These are phyloP conservation scores for Conopomorpha cramerella DNA, from an alignment of 1,140 invertebrate species.

Conservation along the genomic window DNA sequence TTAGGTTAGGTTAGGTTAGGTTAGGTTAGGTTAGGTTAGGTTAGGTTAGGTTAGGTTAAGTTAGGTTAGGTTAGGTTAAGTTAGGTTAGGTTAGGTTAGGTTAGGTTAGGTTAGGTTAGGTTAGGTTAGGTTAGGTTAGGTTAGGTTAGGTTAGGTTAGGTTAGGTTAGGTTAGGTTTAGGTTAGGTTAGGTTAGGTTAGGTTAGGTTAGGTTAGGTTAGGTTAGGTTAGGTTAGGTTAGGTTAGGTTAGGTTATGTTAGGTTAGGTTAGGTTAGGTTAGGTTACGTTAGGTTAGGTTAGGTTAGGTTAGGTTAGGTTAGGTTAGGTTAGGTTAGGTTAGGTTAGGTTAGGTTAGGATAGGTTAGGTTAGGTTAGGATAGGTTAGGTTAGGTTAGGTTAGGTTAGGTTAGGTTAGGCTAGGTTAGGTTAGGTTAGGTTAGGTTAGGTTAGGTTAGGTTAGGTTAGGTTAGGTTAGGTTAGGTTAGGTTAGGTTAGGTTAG, in stretches of 20 bases:
- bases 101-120: not conserved
- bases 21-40: conserved; percentile 3
- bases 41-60: conserved; percentile 3
- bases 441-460: conserved; percentile 4
- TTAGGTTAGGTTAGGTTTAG: conserved; percentile 3
- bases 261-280: no score
- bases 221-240: no score
- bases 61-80: conserved; percentile 3
- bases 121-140: not conserved
- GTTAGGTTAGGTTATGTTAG: no score
- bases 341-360: conserved; percentile 1
- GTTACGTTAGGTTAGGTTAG: conserved; percentile 3
- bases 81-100: not conserved
- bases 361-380: not conserved
- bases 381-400: conserved; percentile 4
- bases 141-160: conserved; percentile 1
- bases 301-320: conserved; percentile 2
- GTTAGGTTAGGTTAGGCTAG: conserved; percentile 3
- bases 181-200: conserved; percentile 4
- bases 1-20: conserved; percentile 3
- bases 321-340: conserved; percentile 2
- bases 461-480: conserved; percentile 1
- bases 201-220: conserved; percentile 3
- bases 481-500: no score
- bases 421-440: conserved; percentile 3